Conservation (phyloP, 2,888 invertebrate genomes). For the Coremacera marginata region DNA sequence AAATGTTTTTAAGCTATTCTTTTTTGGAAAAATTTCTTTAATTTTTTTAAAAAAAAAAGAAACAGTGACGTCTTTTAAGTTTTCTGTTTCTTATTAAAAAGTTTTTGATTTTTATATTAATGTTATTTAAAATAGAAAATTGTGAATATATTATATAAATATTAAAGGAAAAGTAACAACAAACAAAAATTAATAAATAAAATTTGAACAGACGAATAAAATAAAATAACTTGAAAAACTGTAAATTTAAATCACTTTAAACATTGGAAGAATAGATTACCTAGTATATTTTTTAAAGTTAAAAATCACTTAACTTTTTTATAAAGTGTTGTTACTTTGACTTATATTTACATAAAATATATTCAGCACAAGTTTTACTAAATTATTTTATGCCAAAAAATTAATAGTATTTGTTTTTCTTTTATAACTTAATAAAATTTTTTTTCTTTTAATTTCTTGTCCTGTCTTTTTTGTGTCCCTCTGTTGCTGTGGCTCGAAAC, state of each 20-base stretch:
- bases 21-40: slow-evolving; percentile 12
- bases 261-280: too few species aligned
- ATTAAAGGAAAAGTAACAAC: neutral
- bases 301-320: too few species aligned
- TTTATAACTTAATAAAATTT: slow-evolving; percentile 42
- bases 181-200: neutral
- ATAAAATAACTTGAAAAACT: neutral
- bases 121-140: neutral
- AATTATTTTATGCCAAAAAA: neutral
- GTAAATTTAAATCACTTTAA: too few species aligned
- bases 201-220: too few species aligned
- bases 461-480: slow-evolving; percentile 70
- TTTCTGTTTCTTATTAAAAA: neutral
- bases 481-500: slow-evolving; percentile 70
- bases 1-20: slow-evolving; percentile 55
- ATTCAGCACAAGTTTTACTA: neutral
- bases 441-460: slow-evolving; percentile 68
- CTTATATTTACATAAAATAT: neutral
- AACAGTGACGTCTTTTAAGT: too few species aligned
- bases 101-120: slow-evolving; percentile 3
- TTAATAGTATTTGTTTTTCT: neutral
- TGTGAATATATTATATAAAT: neutral
- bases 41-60: neutral
- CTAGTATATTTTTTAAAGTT: too few species aligned
- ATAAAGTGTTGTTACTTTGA: neutral